Conservation (phyloP, 2,888 invertebrate species). For the Megamerina dolium region DNA sequence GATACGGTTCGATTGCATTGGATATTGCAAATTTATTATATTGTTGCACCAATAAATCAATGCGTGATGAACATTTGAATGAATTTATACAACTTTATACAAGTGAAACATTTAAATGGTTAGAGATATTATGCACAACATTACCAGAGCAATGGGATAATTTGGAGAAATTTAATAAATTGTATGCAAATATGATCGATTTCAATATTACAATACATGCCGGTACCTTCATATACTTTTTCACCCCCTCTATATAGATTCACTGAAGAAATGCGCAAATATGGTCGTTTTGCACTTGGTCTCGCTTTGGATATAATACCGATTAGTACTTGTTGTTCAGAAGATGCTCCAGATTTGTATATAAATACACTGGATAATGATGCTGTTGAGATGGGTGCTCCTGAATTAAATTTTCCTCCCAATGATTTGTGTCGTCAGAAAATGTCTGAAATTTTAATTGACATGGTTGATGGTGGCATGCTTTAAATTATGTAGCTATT, state of each 20-base stretch:
- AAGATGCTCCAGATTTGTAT: slow-evolving; percentile 67
- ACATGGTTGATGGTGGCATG: slow-evolving; percentile 59
- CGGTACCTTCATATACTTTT: not conserved
- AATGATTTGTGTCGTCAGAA: slow-evolving; percentile 59
- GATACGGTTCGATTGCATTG: slow-evolving; percentile 64
- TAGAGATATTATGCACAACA: slow-evolving; percentile 53
- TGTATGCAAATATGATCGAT: slow-evolving; percentile 49
- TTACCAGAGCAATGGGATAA: slow-evolving; percentile 44
- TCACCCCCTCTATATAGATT: slow-evolving; percentile 49
- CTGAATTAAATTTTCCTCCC: slow-evolving; percentile 50
- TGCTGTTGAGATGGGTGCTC: slow-evolving; percentile 42
- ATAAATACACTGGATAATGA: slow-evolving; percentile 38
- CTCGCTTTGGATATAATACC: slow-evolving; percentile 66
- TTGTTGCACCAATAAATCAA: slow-evolving; percentile 59
- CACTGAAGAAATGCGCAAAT: slow-evolving; percentile 57
- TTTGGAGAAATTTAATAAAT: slow-evolving; percentile 52
- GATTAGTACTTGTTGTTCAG: slow-evolving; percentile 63
- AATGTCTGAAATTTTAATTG: slow-evolving; percentile 64
- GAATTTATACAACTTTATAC: slow-evolving; percentile 58
- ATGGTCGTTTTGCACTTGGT: slow-evolving; percentile 62
- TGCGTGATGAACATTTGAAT: slow-evolving; percentile 56
- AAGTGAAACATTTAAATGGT: slow-evolving; percentile 54
- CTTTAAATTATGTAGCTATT: slow-evolving; percentile 47
- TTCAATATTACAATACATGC: no score
- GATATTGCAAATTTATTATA: slow-evolving; percentile 63